Evolutionary conservation across 2,113 vertebrate genomes (phyloP).

Genomic region (Psephotus haematonotus): DNA sequence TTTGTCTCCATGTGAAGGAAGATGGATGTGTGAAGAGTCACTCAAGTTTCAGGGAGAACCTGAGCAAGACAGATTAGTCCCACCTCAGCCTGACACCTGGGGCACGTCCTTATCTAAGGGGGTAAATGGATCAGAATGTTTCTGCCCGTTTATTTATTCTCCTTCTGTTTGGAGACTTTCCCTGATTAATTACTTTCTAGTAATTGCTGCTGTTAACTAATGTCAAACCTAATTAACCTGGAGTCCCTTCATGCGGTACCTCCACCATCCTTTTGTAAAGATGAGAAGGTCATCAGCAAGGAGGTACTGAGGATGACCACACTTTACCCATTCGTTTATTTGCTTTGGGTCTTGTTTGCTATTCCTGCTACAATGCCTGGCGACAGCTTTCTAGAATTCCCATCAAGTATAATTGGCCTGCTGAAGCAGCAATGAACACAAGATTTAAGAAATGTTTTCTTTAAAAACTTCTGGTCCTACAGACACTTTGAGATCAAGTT

Average conservation of each 20-base stretch:
- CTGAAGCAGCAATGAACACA: constrained; percentile 78
- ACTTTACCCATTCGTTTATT: constrained; percentile 80
- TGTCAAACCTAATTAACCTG: constrained; percentile 84
- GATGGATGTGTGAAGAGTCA: constrained; percentile 71
- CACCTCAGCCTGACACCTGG: constrained; percentile 79
- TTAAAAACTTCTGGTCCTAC: constrained; percentile 88
- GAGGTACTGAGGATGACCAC: constrained; percentile 70
- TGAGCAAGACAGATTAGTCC: constrained; percentile 73
- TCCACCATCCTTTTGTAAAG: constrained; percentile 50
- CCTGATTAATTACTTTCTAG: constrained; percentile 85
- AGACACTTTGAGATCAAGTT: constrained; percentile 90
- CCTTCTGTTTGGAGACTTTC: constrained; percentile 85
- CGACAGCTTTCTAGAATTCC: constrained; percentile 82
- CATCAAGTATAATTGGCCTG: constrained; percentile 77
- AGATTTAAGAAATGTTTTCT: constrained; percentile 90
- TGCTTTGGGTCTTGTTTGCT: constrained; percentile 85
- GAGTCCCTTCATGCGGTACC: constrained; percentile 64
- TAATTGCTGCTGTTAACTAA: constrained; percentile 83
- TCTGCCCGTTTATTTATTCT: constrained; percentile 81
- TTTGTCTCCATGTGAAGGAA: constrained; percentile 53
- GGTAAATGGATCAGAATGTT: constrained; percentile 70
- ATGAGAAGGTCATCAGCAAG: constrained; percentile 72
- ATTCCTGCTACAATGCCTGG: constrained; percentile 81
- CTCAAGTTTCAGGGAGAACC: constrained; percentile 58
- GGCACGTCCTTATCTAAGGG: constrained; percentile 71